Base-by-base conservation (phyloP, 2,113 vertebrate species). In the Mohoua ochrocephala region DNA sequence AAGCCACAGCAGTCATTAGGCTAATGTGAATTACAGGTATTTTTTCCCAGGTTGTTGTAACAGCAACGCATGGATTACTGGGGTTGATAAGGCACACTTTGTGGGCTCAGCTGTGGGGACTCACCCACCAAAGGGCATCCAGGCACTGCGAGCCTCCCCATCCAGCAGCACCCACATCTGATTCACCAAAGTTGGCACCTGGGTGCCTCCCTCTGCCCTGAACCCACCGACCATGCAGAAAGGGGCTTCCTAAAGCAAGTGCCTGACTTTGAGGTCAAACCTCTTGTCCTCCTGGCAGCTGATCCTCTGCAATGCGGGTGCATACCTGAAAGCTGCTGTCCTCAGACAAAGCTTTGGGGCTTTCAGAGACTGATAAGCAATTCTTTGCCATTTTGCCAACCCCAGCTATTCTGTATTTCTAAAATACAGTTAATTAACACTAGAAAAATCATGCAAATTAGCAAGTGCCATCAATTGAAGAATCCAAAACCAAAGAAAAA, bases 321-420 rank as follows among this genome's bases (percentile, higher is more conserved):
- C 56, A 28, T 4, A 14, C 26, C 19, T 9, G 1, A 75, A 82
- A 90, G n/a, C 26, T 85, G 56, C 35, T 87, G 53, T 76, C 44
- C 33, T 49, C 19, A 13, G 10, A 45, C 49, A 83, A 64, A 95
- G 13, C 8, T 91, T 35, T 49, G 67, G 37, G 53, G 63, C 44
- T 83, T 37, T 44, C 6, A 0, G 52, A 63, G 23, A 68, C 33
- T 1, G 0, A 30, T 13, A 33, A 0, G 1, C 11, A 52, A 9
- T 49, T 42, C 26, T 37, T 81, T 67, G 44, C n/a, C 22, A 19
- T 14, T n/a, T 45, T 53, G 28, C 71, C 1, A 1, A 47, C 11
- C 15, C 17, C 45, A 49, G 53, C 28, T 41, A 23, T 16, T 80
- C 67, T 15, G 4, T 31, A 31, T 77, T 73, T 84, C 44, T 77